phyloP scores from a whole-genome alignment of 2,797 vertebrate genomes.

The Antennarius maculatus region DNA sequence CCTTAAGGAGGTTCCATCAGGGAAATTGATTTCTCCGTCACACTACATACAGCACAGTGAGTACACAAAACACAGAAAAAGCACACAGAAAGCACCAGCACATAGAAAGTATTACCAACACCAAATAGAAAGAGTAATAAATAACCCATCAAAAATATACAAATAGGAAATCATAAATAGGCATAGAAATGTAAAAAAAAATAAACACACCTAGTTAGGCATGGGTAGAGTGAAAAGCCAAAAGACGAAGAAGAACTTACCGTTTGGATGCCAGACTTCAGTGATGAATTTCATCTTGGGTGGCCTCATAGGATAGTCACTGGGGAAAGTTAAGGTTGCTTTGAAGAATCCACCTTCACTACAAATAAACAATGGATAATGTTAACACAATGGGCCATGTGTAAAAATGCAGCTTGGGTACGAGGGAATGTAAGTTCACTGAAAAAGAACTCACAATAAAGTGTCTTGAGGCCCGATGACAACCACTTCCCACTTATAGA shows the following conservation, averaged over 20 bases:
- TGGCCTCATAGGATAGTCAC: slow-evolving; percentile 99
- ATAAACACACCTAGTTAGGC: too few species aligned
- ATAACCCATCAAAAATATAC: too few species aligned
- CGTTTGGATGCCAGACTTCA: slow-evolving; percentile 99
- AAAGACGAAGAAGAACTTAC: slow-evolving; percentile 81
- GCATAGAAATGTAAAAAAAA: too few species aligned
- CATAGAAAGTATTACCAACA: too few species aligned
- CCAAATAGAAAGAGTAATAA: too few species aligned
- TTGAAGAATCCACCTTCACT: slow-evolving; percentile 99
- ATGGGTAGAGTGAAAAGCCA: too few species aligned
- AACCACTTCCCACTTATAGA: slow-evolving; percentile 85
- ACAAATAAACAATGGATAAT: slow-evolving; percentile 16
- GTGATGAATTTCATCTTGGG: slow-evolving; percentile 99
- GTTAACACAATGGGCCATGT: not conserved
- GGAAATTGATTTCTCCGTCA: too few species aligned
- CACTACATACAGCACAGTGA: too few species aligned
- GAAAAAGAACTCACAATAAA: slow-evolving; percentile 71
- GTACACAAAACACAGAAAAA: too few species aligned
- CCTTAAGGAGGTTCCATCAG: too few species aligned
- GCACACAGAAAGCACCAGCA: too few species aligned
- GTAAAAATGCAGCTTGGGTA: not conserved
- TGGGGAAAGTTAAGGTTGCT: slow-evolving; percentile 99
- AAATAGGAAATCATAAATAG: too few species aligned
- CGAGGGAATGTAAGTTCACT: not conserved
- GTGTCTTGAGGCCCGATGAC: slow-evolving; percentile 85